Base-by-base conservation (phyloP, 2,113 vertebrate genomes). In the Erythrocercus mccallii region DNA sequence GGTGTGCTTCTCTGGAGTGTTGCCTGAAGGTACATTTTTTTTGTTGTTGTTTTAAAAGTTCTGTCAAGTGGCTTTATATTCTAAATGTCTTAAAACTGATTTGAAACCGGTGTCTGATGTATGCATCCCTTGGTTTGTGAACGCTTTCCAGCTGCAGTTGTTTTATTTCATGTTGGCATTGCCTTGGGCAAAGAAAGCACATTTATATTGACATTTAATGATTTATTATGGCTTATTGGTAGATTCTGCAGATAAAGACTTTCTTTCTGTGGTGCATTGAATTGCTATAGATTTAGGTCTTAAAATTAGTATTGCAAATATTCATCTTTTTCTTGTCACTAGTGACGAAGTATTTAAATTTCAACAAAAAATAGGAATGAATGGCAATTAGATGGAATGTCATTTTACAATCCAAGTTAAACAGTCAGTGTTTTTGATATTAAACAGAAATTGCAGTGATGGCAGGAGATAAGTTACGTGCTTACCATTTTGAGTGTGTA, bases 331-430 rank as follows among this genome's bases (percentile, higher is more conserved):
- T 82, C 79, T 88, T 82, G 45, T 65, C 27, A 31, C 47, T 57
- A 70, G 50, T 71, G 85, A 40, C 31, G 2, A 92, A 64, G 47
- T 78, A 89, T 77, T 96, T 81, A 92, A 58, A 87, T 87, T 91
- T 71, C 80, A 87, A 72, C 42, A 80, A 57, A 61, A 93, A 81
- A 25, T 14, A 85, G 73, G 61, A 78, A 71, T 50, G 60, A 76
- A 51, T 80, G n/a, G 40, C 51, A 88, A 47, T 90, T 74, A 95
- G 56, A 17, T 66, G 60, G 74, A 94, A 92, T 85, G 30, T 60
- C 51, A 92, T 95, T 97, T 96, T 96, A 48, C 60, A 88, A 33
- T 94, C 82, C 64, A 95, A 96, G 90, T 97, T 96, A 91, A 96
- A 94, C 86, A 94, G 83, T 28, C 57, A 12, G 33, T 90, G 74